A percentile compares a stretch with the other conserved stretches of the same genome.
phyloP scores from a whole-genome alignment of 1,140 invertebrate genomes.

The Halictus rubicundus region DNA sequence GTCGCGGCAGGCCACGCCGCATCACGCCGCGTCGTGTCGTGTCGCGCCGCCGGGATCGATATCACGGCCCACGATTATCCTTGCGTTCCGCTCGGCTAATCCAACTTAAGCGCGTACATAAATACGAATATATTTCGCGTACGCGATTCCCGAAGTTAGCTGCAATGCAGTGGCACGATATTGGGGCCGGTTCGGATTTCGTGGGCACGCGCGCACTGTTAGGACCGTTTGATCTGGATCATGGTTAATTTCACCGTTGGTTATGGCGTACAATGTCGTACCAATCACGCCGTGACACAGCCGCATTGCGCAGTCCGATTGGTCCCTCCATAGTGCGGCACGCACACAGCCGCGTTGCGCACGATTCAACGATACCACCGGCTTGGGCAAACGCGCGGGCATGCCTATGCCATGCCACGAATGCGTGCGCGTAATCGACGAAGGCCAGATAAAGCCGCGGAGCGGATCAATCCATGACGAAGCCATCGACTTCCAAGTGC shows the following conservation, averaged over 20 bases:
- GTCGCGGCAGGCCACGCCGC: background rate
- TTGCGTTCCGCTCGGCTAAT: conserved; percentile 35
- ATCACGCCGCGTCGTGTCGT: too few species aligned
- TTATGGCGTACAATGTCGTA: conserved; percentile 60
- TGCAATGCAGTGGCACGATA: conserved; percentile 52
- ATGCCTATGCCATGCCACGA: background rate
- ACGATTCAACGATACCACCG: background rate
- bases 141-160: conserved; percentile 27
- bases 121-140: conserved; percentile 48
- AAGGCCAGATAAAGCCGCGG: conserved; percentile 57
- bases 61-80: conserved; percentile 25
- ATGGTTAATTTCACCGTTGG: conserved; percentile 62
- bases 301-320: conserved; percentile 47
- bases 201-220: conserved; percentile 49
- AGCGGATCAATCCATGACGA: conserved; percentile 54
- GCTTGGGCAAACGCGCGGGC: too few species aligned
- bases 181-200: conserved; percentile 17
- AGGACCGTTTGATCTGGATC: conserved; percentile 59
- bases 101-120: conserved; percentile 45
- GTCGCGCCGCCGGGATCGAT: conserved; percentile 8
- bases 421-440: conserved; percentile 1
- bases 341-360: background rate
- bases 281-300: conserved; percentile 47
- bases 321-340: conserved; percentile 23
- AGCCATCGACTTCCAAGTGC: conserved; percentile 57